Base-by-base conservation (phyloP, 2,888 invertebrate genomes). In the Chymomyza procnemis region DNA sequence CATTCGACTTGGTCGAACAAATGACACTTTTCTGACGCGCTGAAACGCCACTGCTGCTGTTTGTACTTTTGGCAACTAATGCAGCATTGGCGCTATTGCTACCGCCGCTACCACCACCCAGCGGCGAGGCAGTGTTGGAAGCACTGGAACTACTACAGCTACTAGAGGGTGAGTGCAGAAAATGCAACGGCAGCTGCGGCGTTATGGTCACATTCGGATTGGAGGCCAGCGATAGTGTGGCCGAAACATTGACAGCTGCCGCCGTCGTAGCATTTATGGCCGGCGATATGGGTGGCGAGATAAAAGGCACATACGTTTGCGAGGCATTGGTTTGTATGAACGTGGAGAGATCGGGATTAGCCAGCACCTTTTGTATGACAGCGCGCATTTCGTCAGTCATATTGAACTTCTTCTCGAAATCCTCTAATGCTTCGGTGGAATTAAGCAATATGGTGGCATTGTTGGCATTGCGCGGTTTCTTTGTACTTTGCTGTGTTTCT, bases 371-470 rank as follows among this genome's bases (percentile, higher is more conserved):
- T 58, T 90, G 90, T 46, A 90, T 90, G n/a, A 90, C 90, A 9
- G 90, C 90, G 30, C 89, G 87, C 90, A 90, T 90, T 79, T 90
- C 90, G 63, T 90, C 90, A 4, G 90, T 89, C 90, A 90, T 90
- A 79, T 90, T 90, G 66, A 88, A 90, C 68, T 89, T 90, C 74
- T 89, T 89, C 66, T 90, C 90, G 34, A 90, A 88, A 68, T 90
- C 90, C 64, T 89, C 88, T 22, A 90, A 70, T 1, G 89, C 88
- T 22, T 88, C 80, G 2, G 88, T 79, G 0, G 90, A 88, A 59
- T 89, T 89, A 3, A 89, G 71, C 4, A 88, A 83, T 62, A 88
- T 88, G 9, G 89, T 86, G 16, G 80, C 78, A 5, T 80, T 80
- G 47, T 68, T 67, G 5, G 66, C 46, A 47, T 16, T 60, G 5